phyloP scores from a whole-genome alignment of 2,888 invertebrate genomes.

The Pseudanteris insignis region DNA sequence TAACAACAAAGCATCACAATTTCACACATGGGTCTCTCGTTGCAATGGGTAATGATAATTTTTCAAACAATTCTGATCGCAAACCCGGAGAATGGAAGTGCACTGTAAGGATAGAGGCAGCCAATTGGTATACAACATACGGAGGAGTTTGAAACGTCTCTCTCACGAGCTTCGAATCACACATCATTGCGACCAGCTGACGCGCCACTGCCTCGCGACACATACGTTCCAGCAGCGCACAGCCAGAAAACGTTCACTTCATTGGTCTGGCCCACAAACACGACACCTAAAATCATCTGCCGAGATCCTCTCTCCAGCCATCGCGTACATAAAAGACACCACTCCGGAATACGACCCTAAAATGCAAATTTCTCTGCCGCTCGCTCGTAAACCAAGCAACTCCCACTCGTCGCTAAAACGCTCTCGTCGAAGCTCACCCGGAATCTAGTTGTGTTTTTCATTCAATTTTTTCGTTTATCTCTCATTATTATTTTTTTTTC shows the following conservation, averaged over 20 bases:
- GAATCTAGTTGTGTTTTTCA: no score
- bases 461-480: no score
- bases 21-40: background rate
- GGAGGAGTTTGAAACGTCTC: background rate
- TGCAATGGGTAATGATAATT: background rate
- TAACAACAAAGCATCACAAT: background rate
- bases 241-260: no score
- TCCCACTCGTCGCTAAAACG: constrained; percentile 4
- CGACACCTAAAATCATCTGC: constrained; percentile 1
- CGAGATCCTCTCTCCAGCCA: background rate
- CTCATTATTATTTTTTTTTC: no score
- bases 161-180: background rate
- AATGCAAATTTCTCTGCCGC: constrained; percentile 12
- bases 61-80: background rate
- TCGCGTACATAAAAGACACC: constrained; percentile 2
- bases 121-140: background rate
- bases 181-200: constrained; percentile 4
- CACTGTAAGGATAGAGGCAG: background rate
- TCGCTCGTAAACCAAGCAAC: constrained; percentile 4
- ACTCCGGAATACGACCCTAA: constrained; percentile 4
- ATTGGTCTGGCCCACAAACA: no score
- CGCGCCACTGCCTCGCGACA: background rate
- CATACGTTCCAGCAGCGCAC: no score
- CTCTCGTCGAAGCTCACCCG: background rate
- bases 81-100: background rate